Conservation (phyloP, 2,797 vertebrate genomes). For the Craterocephalus amniculus region DNA sequence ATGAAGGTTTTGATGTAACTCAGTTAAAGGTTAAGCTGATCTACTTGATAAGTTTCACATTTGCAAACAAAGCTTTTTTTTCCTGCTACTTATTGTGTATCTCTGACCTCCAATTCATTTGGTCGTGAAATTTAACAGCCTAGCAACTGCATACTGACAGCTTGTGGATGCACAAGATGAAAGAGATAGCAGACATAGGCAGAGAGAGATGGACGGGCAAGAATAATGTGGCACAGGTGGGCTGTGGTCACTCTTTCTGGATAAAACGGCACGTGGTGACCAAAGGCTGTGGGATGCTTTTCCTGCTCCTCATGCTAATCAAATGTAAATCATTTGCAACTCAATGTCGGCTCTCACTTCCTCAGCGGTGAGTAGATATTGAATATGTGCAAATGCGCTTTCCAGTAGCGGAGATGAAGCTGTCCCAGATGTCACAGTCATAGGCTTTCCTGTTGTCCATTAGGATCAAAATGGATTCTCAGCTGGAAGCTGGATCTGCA, state of each 20-base stretch:
- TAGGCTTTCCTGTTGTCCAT: constrained; percentile 19
- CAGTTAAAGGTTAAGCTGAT: not conserved
- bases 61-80: constrained; percentile 9
- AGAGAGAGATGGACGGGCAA: constrained; percentile 6
- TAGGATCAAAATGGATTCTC: constrained; percentile 21
- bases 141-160: constrained; percentile 4
- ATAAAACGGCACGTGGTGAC: constrained; percentile 37
- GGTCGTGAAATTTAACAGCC: constrained; percentile 26
- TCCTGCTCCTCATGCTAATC: constrained; percentile 65
- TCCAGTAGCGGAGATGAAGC: constrained; percentile 36
- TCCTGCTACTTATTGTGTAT: constrained; percentile 1
- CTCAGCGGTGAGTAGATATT: constrained; percentile 63
- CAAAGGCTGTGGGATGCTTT: constrained; percentile 40
- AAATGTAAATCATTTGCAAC: constrained; percentile 72
- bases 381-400: constrained; percentile 77
- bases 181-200: constrained; percentile 30
- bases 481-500: constrained; percentile 9
- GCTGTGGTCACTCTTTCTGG: constrained; percentile 23
- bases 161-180: constrained; percentile 37
- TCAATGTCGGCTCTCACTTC: constrained; percentile 65
- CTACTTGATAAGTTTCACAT: not conserved
- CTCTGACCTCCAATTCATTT: not conserved
- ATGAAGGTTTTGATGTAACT: constrained; percentile 17
- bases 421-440: constrained; percentile 23
- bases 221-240: constrained; percentile 37